Conservation (phyloP, 2,113 vertebrate genomes). For the Cyanoderma ruficeps region DNA sequence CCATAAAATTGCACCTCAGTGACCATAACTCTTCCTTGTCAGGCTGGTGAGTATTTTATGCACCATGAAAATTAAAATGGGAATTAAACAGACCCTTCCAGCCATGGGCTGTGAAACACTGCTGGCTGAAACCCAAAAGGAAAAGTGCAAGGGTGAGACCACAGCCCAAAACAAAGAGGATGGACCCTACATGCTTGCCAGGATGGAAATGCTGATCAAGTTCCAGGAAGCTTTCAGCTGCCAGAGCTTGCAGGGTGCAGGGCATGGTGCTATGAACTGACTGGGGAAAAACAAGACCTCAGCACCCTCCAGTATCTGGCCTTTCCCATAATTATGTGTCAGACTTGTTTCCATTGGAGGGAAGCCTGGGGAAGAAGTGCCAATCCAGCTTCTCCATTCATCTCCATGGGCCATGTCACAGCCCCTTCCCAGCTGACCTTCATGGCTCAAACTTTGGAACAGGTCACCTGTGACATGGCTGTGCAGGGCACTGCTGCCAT, state of each 20-base stretch:
- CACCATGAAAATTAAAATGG: constrained; percentile 64
- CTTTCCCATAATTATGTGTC: not conserved
- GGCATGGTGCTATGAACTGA: accelerated
- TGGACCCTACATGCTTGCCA: not conserved
- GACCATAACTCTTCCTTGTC: constrained; percentile 61
- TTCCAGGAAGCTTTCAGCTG: not conserved
- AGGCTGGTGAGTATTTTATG: constrained; percentile 60
- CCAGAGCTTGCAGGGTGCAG: not conserved
- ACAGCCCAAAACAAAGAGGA: not conserved
- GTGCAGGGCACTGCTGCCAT: too few species aligned
- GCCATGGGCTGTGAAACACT: not conserved
- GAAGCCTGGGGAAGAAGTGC: not conserved
- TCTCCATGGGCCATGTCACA: accelerated
- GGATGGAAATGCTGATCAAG: not conserved
- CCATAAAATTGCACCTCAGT: constrained; percentile 50
- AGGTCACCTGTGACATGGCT: not conserved
- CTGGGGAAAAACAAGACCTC: not conserved
- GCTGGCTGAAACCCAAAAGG: not conserved
- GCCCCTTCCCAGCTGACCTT: not conserved
- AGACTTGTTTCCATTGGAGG: not conserved
- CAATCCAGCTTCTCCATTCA: not conserved
- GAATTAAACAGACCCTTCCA: constrained; percentile 56
- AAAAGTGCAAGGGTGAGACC: not conserved
- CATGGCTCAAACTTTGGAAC: accelerated
- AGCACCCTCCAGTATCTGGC: not conserved